Evolutionary conservation across 2,113 vertebrate genomes (phyloP), one percentile per base, ranked within the genome.

Genomic region (Bubo blakistoni): DNA sequence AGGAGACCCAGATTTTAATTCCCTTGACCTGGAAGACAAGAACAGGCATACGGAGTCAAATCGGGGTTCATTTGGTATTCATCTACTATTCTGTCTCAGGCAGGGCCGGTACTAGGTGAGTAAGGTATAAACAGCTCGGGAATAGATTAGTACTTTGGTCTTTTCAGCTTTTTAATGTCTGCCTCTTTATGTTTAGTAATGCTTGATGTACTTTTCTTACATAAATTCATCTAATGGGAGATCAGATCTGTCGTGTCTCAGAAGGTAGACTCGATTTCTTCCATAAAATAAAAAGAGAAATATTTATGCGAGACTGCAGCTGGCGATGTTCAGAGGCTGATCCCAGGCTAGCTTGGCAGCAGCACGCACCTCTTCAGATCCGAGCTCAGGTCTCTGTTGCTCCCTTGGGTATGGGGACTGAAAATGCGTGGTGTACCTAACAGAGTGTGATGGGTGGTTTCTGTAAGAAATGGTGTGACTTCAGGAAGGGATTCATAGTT

Each of bases 171-270:
- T 91, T 79, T 90, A 22, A 36, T 82, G 52, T 52, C 78, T 93
- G 26, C 70, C 11, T 92, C 40, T 52, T 65, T 67, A 32, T 74
- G 17, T 81, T 88, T 59, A 92, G 57, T 67, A 79, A 67, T 44
- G 52, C 66, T 87, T 72, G 49, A 65, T 76, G 40, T 55, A 32
- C 44, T 85, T 91, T 72, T 71, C 57, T 85, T 90, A 76, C 57
- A 72, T 71, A 57, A 92, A 85, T 92, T 93, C 29, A 40, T 77
- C 72, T 86, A 94, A 91, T 27, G 63, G 46, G 59, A 88, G 81
- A 90, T 88, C 52, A 76, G 42, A 76, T 90, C 49, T 69, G 29
- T 85, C 61, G 10, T 44, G 57, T 94, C 66, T 81, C 36, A 76
- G 84, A 93, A 85, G 70, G 58, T 20, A 63, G 61, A 63, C 47